phyloP scores from a whole-genome alignment of 2,888 invertebrate species.

The Ornithoptera alexandrae region DNA sequence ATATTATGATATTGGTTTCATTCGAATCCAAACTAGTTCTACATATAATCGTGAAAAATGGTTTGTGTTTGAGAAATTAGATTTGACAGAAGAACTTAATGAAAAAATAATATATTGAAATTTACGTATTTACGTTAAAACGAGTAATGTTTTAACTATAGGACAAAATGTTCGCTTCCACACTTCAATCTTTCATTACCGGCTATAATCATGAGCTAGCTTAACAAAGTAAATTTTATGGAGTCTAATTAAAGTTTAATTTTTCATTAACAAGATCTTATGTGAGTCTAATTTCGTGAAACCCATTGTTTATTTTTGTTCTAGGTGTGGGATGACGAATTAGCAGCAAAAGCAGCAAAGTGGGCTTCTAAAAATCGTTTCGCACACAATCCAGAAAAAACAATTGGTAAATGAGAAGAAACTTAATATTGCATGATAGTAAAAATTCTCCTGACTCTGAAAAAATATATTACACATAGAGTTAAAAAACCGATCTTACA shows the following conservation, averaged over 20 bases:
- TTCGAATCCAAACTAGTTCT: too few species aligned
- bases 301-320: constrained; percentile 19
- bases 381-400: constrained; percentile 54
- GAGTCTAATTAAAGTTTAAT: background rate
- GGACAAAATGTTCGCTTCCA: background rate
- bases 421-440: too few species aligned
- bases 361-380: constrained; percentile 51
- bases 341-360: constrained; percentile 53
- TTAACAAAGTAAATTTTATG: background rate
- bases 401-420: constrained; percentile 43
- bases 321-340: constrained; percentile 63
- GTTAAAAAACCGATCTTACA: too few species aligned
- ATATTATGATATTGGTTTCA: too few species aligned
- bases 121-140: background rate
- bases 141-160: background rate
- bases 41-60: too few species aligned
- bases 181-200: background rate
- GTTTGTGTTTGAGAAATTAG: too few species aligned
- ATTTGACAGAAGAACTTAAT: background rate
- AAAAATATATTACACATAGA: too few species aligned
- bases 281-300: background rate
- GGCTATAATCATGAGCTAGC: background rate
- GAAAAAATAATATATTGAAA: background rate
- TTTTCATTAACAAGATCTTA: background rate
- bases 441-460: too few species aligned